phyloP scores from a whole-genome alignment of 1,140 invertebrate species.

The Pollicipes pollicipes region DNA sequence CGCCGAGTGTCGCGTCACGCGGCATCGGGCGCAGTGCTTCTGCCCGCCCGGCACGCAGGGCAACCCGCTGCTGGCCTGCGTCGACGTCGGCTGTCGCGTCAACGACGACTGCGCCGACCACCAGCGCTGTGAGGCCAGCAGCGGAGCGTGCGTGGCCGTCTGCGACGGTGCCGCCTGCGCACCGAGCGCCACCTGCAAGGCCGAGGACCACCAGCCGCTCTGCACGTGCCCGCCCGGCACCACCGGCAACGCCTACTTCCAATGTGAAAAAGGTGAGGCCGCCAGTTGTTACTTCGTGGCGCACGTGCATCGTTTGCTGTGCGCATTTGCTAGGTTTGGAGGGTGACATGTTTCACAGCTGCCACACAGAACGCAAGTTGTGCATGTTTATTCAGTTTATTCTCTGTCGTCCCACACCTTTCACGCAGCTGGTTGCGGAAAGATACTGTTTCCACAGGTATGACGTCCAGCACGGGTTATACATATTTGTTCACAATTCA shows the following conservation, averaged over 20 bases:
- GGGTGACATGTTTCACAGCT: no score
- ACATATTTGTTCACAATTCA: no score
- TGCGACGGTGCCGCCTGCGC: constrained; percentile 55
- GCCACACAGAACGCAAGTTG: no score
- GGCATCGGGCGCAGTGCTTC: constrained; percentile 56
- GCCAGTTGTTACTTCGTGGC: no score
- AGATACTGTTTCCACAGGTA: no score
- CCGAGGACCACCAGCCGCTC: constrained; percentile 51
- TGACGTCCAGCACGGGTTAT: no score
- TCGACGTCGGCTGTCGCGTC: constrained; percentile 62
- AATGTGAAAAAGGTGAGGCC: constrained; percentile 34
- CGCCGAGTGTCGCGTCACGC: constrained; percentile 51
- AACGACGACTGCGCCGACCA: constrained; percentile 74
- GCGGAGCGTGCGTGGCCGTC: constrained; percentile 60
- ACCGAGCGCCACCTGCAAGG: constrained; percentile 48
- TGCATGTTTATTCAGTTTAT: no score
- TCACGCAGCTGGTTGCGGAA: no score
- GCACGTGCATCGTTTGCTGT: no score
- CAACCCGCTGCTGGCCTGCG: constrained; percentile 56
- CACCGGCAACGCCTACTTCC: constrained; percentile 55
- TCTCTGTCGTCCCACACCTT: no score
- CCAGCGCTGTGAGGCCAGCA: constrained; percentile 65
- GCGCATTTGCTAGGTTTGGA: no score
- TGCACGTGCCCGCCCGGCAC: constrained; percentile 56
- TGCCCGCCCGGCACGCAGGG: constrained; percentile 71